phyloP scores from a whole-genome alignment of 2,888 invertebrate species.

The Germaria angustata region DNA sequence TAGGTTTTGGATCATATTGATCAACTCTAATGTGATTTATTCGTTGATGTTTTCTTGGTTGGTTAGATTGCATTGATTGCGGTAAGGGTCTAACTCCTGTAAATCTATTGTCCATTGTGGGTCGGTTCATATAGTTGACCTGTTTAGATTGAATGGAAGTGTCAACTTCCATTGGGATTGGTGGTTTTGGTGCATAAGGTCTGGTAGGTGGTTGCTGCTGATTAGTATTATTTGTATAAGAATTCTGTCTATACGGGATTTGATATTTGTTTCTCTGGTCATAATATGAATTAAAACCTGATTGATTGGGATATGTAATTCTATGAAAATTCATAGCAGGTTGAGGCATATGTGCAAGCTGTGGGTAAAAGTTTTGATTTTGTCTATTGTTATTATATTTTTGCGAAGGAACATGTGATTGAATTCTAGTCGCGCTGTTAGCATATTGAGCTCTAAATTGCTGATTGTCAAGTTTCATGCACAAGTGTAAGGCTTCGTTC shows the following conservation, averaged over 20 bases:
- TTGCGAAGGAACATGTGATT: not conserved
- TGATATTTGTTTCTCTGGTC: not conserved
- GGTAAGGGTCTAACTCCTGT: too few species aligned
- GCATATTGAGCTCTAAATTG: not conserved
- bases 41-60: too few species aligned
- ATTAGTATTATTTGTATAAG: not conserved
- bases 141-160: too few species aligned
- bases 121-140: too few species aligned
- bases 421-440: not conserved
- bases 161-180: too few species aligned
- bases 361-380: constrained; percentile 16
- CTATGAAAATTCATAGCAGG: constrained; percentile 1
- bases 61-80: too few species aligned
- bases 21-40: too few species aligned
- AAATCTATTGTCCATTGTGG: too few species aligned
- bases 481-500: not conserved
- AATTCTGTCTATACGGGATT: not conserved
- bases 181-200: too few species aligned
- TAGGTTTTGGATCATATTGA: too few species aligned
- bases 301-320: too few species aligned
- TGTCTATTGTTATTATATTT: not conserved
- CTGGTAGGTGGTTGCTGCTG: too few species aligned
- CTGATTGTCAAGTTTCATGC: not conserved
- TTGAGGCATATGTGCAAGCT: constrained; percentile 4
- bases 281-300: not conserved